These are phyloP conservation scores for Scyliorhinus canicula DNA, from an alignment of 2,797 vertebrate species.

Conservation along the genomic window DNA sequence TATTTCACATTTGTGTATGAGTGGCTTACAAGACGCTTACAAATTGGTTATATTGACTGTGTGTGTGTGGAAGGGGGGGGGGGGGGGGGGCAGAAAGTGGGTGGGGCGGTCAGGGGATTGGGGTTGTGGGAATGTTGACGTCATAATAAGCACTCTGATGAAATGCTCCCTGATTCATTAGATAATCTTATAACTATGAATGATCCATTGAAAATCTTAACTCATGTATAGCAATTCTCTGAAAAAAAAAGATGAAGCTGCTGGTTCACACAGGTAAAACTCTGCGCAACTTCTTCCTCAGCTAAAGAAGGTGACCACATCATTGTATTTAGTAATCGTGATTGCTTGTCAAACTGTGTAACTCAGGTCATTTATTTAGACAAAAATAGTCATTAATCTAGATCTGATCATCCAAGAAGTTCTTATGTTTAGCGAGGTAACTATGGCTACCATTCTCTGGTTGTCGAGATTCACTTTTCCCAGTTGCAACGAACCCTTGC, in stretches of 20 bases:
- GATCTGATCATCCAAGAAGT: neutral
- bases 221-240: conserved; percentile 1
- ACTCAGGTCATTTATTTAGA: neutral
- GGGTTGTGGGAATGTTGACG: neutral
- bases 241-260: conserved; percentile 21
- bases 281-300: neutral
- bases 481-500: no score
- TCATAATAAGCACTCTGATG: neutral
- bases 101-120: no score
- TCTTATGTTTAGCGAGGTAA: neutral
- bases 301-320: neutral
- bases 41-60: neutral
- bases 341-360: neutral
- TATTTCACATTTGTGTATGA: neutral
- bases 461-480: no score
- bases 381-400: neutral
- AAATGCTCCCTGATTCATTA: neutral
- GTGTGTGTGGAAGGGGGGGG: neutral
- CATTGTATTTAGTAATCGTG: neutral
- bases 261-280: neutral
- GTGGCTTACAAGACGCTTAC: neutral
- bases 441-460: no score
- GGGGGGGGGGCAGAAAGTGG: neutral
- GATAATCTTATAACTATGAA: neutral
- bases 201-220: neutral